Percentiles rank a stretch among this genome's conserved stretches.
Conservation (phyloP, 1,140 invertebrate species). For the Drosophila nikananu region DNA sequence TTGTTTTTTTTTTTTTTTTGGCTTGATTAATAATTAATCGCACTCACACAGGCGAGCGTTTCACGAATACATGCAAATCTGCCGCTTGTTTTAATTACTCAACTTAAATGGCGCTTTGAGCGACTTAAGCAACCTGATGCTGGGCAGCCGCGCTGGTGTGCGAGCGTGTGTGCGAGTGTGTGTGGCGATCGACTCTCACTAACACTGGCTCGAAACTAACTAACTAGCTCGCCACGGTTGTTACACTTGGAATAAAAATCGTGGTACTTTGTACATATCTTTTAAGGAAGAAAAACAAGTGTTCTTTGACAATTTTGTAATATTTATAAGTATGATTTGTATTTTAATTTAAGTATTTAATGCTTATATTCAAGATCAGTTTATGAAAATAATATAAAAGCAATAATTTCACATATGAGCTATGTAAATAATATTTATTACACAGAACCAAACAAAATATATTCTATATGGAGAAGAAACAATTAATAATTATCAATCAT, state of each 20-base stretch:
- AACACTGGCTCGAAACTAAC: constrained; percentile 77
- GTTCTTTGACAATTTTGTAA: no score
- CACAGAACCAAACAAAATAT: not conserved
- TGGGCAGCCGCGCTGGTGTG: constrained; percentile 38
- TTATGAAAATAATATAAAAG: no score
- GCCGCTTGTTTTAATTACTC: constrained; percentile 77
- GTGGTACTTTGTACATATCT: no score
- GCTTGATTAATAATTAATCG: constrained; percentile 83
- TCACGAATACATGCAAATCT: constrained; percentile 62
- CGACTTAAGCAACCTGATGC: constrained; percentile 79
- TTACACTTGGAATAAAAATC: constrained; percentile 2
- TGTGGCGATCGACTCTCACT: constrained; percentile 76
- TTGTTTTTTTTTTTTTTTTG: constrained; percentile 51
- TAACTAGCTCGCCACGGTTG: constrained; percentile 74
- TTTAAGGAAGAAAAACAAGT: no score
- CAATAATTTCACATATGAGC: no score
- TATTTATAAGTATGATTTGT: no score
- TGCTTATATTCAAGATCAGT: no score
- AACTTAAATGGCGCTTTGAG: constrained; percentile 83
- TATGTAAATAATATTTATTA: no score
- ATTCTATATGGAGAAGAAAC: not conserved
- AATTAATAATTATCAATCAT: no score
- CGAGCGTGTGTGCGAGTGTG: constrained; percentile 38
- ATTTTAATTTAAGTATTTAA: not conserved
- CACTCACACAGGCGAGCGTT: constrained; percentile 26